Percentiles rank a stretch among this genome's conserved stretches.
Evolutionary conservation across 1,140 invertebrate species (phyloP).

Genomic region (Yoshiicerus persimilis): DNA sequence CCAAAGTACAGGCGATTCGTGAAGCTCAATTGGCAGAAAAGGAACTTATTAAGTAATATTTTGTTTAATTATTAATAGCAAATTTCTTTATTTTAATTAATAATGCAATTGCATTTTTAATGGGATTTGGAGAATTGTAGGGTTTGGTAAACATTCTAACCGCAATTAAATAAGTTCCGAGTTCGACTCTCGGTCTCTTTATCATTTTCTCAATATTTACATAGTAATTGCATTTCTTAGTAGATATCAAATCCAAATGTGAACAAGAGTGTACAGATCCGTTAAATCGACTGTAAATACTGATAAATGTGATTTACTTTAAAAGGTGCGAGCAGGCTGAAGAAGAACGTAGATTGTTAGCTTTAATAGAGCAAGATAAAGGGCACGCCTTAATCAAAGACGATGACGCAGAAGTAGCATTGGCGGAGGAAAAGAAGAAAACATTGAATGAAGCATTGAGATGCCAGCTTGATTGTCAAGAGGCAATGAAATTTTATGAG

Average conservation of each 20-base stretch:
- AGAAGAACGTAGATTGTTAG: slow-evolving; percentile 37
- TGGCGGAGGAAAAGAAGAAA: slow-evolving; percentile 26
- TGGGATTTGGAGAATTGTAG: too few species aligned
- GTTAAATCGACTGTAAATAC: too few species aligned
- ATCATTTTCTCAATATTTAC: too few species aligned
- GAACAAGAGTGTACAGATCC: too few species aligned
- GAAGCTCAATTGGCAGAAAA: slow-evolving; percentile 47
- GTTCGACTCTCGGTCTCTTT: too few species aligned
- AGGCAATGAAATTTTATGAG: slow-evolving; percentile 40
- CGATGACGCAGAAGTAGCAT: slow-evolving; percentile 23
- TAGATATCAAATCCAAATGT: too few species aligned
- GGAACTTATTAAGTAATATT: slow-evolving; percentile 43
- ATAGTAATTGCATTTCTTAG: too few species aligned
- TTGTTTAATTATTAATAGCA: too few species aligned
- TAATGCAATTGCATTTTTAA: too few species aligned
- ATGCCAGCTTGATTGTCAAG: slow-evolving; percentile 36
- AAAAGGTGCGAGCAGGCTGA: slow-evolving; percentile 38
- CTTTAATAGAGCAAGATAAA: slow-evolving; percentile 35
- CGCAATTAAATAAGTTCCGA: too few species aligned
- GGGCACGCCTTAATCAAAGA: slow-evolving; percentile 29
- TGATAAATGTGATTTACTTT: neutral
- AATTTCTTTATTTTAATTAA: too few species aligned
- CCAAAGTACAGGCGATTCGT: slow-evolving; percentile 47
- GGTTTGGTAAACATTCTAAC: too few species aligned
- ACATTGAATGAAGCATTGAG: slow-evolving; percentile 23